Percentiles rank a stretch among this genome's conserved stretches.
These are phyloP conservation scores for Agrotis ipsilon DNA, from an alignment of 2,888 invertebrate species.

Conservation along the genomic window DNA sequence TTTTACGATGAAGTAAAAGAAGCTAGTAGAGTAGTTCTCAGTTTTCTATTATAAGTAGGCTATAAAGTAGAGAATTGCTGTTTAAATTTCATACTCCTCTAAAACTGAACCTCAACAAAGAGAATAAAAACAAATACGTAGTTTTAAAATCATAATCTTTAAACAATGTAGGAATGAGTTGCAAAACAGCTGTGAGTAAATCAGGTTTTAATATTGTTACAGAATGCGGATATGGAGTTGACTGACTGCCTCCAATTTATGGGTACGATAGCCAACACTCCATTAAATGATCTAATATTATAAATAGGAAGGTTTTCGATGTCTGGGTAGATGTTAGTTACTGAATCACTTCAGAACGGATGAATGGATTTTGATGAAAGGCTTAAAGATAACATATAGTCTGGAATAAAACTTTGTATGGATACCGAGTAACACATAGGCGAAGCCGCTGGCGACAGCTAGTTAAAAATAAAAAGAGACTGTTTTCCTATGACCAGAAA, in stretches of 20 bases:
- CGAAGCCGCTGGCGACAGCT: too few species aligned
- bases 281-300: too few species aligned
- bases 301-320: too few species aligned
- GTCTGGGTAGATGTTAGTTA: too few species aligned
- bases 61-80: constrained; percentile 11
- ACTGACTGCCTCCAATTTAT: neutral
- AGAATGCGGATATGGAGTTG: neutral
- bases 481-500: neutral
- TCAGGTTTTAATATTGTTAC: neutral
- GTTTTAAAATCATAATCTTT: constrained; percentile 11
- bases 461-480: too few species aligned
- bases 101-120: constrained; percentile 40
- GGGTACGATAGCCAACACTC: neutral
- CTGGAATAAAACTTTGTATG: too few species aligned
- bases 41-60: neutral
- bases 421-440: too few species aligned
- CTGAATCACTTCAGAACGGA: too few species aligned
- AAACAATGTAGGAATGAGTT: neutral
- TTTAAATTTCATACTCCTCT: constrained; percentile 10
- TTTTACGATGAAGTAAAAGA: constrained; percentile 25
- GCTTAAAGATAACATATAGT: too few species aligned
- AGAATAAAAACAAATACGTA: constrained; percentile 21
- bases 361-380: too few species aligned
- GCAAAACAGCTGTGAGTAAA: neutral
- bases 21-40: neutral